phyloP scores from a whole-genome alignment of 2,113 vertebrate genomes.

The Notothenia rossii region DNA sequence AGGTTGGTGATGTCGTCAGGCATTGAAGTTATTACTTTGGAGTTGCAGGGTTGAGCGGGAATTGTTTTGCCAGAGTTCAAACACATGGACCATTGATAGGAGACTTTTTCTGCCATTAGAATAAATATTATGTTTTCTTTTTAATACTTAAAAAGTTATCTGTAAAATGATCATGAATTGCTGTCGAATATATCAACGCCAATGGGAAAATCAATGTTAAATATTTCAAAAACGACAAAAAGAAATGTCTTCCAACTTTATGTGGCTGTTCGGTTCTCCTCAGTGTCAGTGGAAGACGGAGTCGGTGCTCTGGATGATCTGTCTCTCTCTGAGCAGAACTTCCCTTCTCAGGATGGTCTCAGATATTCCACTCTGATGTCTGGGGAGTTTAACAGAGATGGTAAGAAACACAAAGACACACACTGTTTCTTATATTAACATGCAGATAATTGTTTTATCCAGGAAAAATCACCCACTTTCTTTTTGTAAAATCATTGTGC shows the following conservation, averaged over 20 bases:
- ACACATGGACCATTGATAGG: not conserved
- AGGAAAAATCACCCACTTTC: not conserved
- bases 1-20: conserved; percentile 4
- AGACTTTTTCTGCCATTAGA: conserved; percentile 4
- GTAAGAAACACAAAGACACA: conserved; percentile 55
- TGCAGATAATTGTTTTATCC: not conserved
- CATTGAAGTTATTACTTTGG: conserved; percentile 43
- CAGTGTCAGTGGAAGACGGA: conserved; percentile 73
- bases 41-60: conserved; percentile 12
- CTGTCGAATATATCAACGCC: not conserved
- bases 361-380: conserved; percentile 73
- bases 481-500: not conserved
- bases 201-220: not conserved
- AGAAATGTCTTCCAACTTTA: not conserved
- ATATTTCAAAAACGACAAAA: not conserved
- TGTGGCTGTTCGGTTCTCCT: conserved; percentile 1
- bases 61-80: conserved; percentile 47
- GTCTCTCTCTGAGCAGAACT: conserved; percentile 70
- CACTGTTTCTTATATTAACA: not conserved
- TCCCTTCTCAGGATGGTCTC: conserved; percentile 67
- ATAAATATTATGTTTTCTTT: conserved; percentile 20
- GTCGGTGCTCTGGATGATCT: conserved; percentile 68
- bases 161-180: not conserved
- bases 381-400: conserved; percentile 75
- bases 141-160: not conserved